Evolutionary conservation across 2,888 invertebrate species (phyloP), one percentile per base, ranked within the genome.

Genomic region (Dryocosmus kuriphilus): DNA sequence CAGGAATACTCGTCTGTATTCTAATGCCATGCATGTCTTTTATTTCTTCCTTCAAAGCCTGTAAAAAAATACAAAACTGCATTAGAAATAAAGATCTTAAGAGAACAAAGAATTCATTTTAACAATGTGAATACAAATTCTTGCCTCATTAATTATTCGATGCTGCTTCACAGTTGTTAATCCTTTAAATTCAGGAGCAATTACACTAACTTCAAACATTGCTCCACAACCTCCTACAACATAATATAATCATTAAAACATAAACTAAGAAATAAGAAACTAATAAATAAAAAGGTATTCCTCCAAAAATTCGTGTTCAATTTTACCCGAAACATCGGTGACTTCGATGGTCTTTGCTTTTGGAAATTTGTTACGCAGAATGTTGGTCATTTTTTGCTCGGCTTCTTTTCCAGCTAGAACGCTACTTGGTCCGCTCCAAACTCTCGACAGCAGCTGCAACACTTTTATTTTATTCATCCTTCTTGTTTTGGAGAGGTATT

Each of bases 21-120:
- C 96, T 93, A 75, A 97, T 92, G 11, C 97, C 97, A 90, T 97
- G 97, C 95, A 97, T 97, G 86, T 94, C 94, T 85, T 95, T 95
- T 81, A 97, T 97, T 92, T 97, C 95, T 84, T 94, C 94, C 88
- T 95, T 95, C 60, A 97, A 92, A 7, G 94, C 94, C 93, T 93
- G 86, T 71, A 89, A 90, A 79, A 41, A 75, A 80, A 79, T 77
- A 60, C 22, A 74, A 65, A 38, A 65, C 38, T 74, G 2, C 14
- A 11, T n/a, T 67, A 30, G 51, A 19, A 80, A 78, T n/a, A 67
- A 67, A 22, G 41, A 46, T 61, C 8, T 16, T 46, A 41, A 22
- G 7, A 60, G 22, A 60, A 14, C 14, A 14, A 5, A 24, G 22
- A 27, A 27, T 5, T 24, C 2, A 24, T 11, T 27, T 24, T 27